A percentile compares a stretch with the other conserved stretches of the same genome.
Conservation (phyloP, 2,113 vertebrate genomes). For the Lamprologus sp. region DNA sequence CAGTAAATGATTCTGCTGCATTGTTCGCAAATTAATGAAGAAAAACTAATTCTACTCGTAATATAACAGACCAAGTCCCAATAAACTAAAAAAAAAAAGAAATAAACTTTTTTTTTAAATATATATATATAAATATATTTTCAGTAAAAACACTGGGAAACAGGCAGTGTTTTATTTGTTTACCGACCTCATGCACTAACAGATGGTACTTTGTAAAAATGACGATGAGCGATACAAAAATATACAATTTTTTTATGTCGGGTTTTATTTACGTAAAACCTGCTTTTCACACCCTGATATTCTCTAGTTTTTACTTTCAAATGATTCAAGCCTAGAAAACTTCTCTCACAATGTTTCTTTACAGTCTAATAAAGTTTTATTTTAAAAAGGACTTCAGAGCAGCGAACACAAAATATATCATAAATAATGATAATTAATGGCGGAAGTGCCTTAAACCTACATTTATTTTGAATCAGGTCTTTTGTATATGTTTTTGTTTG, state of each 20-base stretch:
- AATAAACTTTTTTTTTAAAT: accelerated
- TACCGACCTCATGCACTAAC: background rate
- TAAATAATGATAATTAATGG: background rate
- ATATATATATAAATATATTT: background rate
- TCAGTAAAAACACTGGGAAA: background rate
- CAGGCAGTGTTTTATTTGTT: background rate
- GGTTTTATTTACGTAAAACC: background rate
- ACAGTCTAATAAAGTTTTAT: background rate
- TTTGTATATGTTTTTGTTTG: background rate
- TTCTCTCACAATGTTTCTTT: background rate
- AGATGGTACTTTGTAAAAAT: background rate
- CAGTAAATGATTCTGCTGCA: background rate
- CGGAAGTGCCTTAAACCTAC: background rate
- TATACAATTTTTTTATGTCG: background rate
- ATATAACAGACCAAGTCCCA: background rate
- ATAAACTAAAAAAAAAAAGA: background rate
- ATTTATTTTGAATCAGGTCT: background rate
- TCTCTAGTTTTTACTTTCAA: background rate
- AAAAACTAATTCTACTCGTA: background rate
- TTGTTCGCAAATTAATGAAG: background rate
- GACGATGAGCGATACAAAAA: background rate
- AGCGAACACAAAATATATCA: background rate
- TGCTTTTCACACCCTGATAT: background rate
- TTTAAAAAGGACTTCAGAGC: background rate
- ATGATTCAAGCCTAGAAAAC: background rate